These are phyloP conservation scores for Petrocephalus microphthalmus DNA, from an alignment of 2,113 vertebrate genomes.

Conservation along the genomic window DNA sequence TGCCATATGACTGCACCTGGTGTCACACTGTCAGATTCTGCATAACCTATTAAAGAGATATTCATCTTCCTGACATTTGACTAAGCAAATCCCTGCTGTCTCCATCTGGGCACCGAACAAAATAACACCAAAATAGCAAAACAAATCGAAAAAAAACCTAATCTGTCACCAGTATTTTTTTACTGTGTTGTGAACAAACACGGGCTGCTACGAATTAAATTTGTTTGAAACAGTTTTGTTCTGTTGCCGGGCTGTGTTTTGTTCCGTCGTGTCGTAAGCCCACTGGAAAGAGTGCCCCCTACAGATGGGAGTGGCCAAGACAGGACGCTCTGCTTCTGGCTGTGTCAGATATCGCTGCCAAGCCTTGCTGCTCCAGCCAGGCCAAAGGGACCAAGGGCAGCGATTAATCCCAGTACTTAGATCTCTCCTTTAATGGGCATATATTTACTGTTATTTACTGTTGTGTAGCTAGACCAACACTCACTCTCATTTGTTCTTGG, in stretches of 20 bases:
- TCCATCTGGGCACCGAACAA: not conserved
- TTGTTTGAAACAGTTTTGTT: not conserved
- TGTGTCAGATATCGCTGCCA: not conserved
- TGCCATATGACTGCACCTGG: not conserved
- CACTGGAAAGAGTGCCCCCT: not conserved
- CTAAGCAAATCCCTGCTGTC: slow-evolving; percentile 7
- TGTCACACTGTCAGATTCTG: not conserved
- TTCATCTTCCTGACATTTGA: slow-evolving; percentile 14
- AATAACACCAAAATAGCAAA: not conserved
- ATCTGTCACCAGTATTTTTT: not conserved
- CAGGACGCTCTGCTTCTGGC: not conserved
- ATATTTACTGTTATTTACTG: slow-evolving; percentile 16
- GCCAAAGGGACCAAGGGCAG: not conserved
- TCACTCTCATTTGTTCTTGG: not conserved
- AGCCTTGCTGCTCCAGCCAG: not conserved
- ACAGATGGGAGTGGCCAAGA: not conserved
- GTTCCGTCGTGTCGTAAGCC: not conserved
- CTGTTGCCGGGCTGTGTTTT: not conserved
- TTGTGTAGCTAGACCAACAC: not conserved
- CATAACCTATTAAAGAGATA: slow-evolving; percentile 22
- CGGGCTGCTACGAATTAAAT: not conserved
- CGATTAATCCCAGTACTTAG: not conserved
- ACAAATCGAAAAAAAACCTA: not conserved
- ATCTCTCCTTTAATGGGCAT: not conserved
- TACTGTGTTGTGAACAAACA: not conserved